Percentiles rank a stretch among this genome's conserved stretches.
Conservation (phyloP, 2,113 vertebrate species). For the Cyanistes caeruleus region DNA sequence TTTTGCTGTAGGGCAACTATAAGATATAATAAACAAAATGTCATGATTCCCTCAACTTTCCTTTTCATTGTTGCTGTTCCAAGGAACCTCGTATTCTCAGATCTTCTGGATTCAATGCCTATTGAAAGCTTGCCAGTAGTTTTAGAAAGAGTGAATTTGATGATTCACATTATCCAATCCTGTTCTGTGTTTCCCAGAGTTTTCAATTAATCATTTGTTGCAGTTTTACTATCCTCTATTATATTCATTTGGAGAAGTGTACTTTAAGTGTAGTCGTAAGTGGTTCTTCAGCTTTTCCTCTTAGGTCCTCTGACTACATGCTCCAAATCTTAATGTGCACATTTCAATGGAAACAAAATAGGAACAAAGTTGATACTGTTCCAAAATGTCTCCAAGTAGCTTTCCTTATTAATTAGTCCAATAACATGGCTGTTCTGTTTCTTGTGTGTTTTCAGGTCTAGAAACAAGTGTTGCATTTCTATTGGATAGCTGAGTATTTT, state of each 20-base stretch:
- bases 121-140: constrained; percentile 31
- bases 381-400: constrained; percentile 9
- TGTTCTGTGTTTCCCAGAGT: constrained; percentile 1
- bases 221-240: background rate
- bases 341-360: constrained; percentile 38
- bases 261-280: background rate
- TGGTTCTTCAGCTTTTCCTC: background rate
- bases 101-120: constrained; percentile 2
- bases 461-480: background rate
- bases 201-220: constrained; percentile 37
- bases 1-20: background rate
- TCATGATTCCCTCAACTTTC: background rate
- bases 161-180: constrained; percentile 34
- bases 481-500: background rate
- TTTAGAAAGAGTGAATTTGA: constrained; percentile 21
- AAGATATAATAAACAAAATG: background rate
- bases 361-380: constrained; percentile 8
- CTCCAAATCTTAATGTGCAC: constrained; percentile 25
- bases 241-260: constrained; percentile 12
- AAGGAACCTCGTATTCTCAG: background rate
- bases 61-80: background rate
- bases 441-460: constrained; percentile 2
- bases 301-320: constrained; percentile 10
- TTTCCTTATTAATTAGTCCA: constrained; percentile 7
- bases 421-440: background rate